Conservation (phyloP, 2,113 vertebrate genomes). For the Gadus chalcogrammus region DNA sequence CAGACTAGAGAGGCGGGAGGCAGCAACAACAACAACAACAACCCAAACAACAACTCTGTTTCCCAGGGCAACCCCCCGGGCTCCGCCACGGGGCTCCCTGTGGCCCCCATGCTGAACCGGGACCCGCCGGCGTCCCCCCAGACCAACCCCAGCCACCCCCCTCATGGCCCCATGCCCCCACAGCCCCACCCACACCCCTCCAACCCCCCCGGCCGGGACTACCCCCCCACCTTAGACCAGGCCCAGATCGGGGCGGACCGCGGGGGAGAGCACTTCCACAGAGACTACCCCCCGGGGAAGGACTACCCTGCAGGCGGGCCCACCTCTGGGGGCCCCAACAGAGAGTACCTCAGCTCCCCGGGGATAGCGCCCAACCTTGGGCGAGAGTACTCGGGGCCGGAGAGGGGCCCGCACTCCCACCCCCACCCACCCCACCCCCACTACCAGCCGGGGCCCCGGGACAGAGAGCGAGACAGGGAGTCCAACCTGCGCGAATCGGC, state of each 20-base stretch:
- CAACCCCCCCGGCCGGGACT: constrained; percentile 67
- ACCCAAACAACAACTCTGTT: constrained; percentile 58
- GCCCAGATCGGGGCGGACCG: constrained; percentile 57
- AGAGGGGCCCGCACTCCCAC: constrained; percentile 60
- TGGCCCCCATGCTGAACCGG: constrained; percentile 60
- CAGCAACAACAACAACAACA: constrained; percentile 53
- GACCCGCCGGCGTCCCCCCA: constrained; percentile 70
- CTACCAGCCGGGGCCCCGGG: constrained; percentile 26
- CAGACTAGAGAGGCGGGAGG: constrained; percentile 66
- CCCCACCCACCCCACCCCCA: constrained; percentile 66
- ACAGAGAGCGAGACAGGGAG: constrained; percentile 66
- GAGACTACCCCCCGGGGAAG: constrained; percentile 70
- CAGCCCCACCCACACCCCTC: constrained; percentile 60
- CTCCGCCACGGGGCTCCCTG: constrained; percentile 59
- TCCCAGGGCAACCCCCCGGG: constrained; percentile 57
- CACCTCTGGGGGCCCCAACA: constrained; percentile 58
- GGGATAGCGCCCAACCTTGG: constrained; percentile 65
- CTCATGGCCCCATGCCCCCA: constrained; percentile 56
- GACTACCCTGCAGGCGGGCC: constrained; percentile 63
- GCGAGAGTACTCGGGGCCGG: constrained; percentile 69
- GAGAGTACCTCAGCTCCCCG: constrained; percentile 73
- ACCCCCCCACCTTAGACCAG: constrained; percentile 67
- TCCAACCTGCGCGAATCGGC: constrained; percentile 58
- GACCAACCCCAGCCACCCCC: constrained; percentile 62
- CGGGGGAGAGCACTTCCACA: constrained; percentile 72